Evolutionary conservation across 2,888 invertebrate species (phyloP).

Genomic region (Synergus itoensis): DNA sequence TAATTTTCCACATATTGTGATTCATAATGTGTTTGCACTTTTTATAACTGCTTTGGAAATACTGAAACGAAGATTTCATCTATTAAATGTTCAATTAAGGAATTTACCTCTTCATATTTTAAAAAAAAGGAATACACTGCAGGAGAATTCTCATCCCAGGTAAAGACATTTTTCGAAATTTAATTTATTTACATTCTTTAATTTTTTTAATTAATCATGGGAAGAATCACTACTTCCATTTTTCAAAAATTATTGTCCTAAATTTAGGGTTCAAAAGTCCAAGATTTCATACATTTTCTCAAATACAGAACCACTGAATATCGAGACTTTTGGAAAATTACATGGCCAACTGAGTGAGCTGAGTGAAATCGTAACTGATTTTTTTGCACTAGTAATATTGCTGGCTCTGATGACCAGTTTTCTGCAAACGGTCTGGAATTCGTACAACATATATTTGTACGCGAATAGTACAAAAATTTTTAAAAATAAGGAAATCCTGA

Average conservation of each 20-base stretch:
- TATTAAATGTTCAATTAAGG: conserved; percentile 6
- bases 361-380: not conserved
- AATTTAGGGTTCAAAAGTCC: too few relatives aligned
- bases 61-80: not conserved
- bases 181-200: not conserved
- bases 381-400: conserved; percentile 4
- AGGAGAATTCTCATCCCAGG: not conserved
- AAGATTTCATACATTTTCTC: not conserved
- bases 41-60: conserved; percentile 9
- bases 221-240: too few relatives aligned
- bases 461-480: too few relatives aligned
- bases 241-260: too few relatives aligned
- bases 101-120: not conserved
- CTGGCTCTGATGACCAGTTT: not conserved
- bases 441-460: not conserved
- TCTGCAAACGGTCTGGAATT: not conserved
- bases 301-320: not conserved
- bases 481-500: not conserved
- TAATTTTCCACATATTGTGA: conserved; percentile 6
- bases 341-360: not conserved
- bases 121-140: not conserved
- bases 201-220: not conserved
- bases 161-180: not conserved
- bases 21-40: conserved; percentile 4
- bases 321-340: conserved; percentile 10